phyloP scores from a whole-genome alignment of 2,113 vertebrate genomes.

The Plotosus lineatus region DNA sequence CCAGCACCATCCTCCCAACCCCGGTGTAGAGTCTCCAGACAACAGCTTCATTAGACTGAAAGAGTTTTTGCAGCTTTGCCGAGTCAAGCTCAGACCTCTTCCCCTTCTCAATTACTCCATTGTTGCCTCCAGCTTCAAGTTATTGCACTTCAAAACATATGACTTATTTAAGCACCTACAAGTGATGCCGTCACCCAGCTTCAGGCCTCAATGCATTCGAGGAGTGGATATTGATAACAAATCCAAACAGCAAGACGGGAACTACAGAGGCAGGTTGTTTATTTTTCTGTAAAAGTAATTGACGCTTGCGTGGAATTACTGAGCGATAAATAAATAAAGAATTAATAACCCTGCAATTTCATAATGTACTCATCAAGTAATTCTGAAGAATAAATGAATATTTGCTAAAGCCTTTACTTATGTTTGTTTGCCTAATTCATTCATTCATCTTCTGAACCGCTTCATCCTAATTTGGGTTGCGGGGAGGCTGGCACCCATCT shows the following conservation, averaged over 20 bases:
- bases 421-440: not conserved
- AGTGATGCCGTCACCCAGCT: conserved; percentile 46
- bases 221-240: conserved; percentile 18
- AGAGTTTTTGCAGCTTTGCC: conserved; percentile 76
- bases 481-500: too few relatives aligned
- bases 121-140: conserved; percentile 71
- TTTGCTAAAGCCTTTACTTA: not conserved
- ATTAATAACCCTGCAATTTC: not conserved
- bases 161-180: conserved; percentile 53
- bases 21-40: conserved; percentile 60
- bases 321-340: not conserved
- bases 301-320: not conserved
- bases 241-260: not conserved
- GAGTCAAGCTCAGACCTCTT: conserved; percentile 72
- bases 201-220: not conserved
- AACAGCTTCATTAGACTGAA: conserved; percentile 80
- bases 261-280: conserved; percentile 4
- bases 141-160: conserved; percentile 75
- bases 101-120: conserved; percentile 70
- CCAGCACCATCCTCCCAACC: conserved; percentile 58
- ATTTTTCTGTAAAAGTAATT: not conserved
- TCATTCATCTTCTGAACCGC: too few relatives aligned
- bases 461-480: too few relatives aligned
- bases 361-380: not conserved
- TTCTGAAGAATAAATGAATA: not conserved